Evolutionary conservation across 1,140 invertebrate genomes (phyloP), one percentile per base, ranked within the genome.

Genomic region (Eubasilissa regina): DNA sequence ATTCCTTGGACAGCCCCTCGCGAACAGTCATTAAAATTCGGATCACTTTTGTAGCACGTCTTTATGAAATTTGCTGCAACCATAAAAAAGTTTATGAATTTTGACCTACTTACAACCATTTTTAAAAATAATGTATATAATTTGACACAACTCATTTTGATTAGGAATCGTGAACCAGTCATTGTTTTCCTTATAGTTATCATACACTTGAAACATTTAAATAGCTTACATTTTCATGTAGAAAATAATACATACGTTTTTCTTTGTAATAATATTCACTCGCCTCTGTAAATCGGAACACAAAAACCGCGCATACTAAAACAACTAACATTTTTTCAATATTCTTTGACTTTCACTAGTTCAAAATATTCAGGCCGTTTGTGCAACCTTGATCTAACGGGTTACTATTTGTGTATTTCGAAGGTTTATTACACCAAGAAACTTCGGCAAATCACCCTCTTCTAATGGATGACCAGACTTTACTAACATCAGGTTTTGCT

Each of bases 1-100:
- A 93, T 83, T 75, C 88, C 85, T 86, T 93, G 92, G 17, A 93
- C 92, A 56, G 92, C 91, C 72, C 89, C 84, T 10, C 89, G 90
- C 4, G 92, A 93, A 84, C 92, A 93, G 80, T 92, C 91, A 48
- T 90, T 86, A 81, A 93, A 93, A 78, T 91, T 87, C 75, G 89
- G 90, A 84, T 91, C 89, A 80, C 89, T 91, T 86, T 90, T 92
- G 79, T 87, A 87, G 86, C 92, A 93, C 83, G 92, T 92, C 84
- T 90, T 90, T 66, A 93, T 90, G 85, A 90, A 93, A 87, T 89
- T 88, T 55, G 92, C 92, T 93, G 87, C 87, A 44, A 64, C 66
- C 4, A 48, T 47, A 45, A 66, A 66, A 44, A 15, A 25, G 9
- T 66, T 58, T 58, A 58, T 13, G 0, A 0, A 53, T 19, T 58